Base-by-base conservation (phyloP, 2,888 invertebrate species). In the Synergus gifuensis region DNA sequence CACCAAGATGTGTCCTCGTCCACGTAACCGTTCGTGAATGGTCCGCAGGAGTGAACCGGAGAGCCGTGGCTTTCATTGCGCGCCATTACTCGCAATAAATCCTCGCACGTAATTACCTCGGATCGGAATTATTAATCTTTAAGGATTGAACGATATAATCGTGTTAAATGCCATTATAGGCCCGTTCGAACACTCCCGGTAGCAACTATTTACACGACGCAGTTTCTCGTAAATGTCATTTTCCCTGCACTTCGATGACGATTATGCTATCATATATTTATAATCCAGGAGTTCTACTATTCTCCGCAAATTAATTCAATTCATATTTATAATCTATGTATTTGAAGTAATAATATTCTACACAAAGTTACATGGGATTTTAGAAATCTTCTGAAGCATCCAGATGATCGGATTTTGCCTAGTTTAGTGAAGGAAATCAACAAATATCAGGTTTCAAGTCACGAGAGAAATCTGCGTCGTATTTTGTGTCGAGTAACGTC, bases 1-100 rank as follows among this genome's bases (percentile, higher is more conserved):
- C 88, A 89, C 88, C 88, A 88, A 89, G 89, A 89, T 90, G 88
- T 89, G 90, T 90, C 89, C 88, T 89, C 89, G 89, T 87, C 85
- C 82, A 82, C 88, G 90, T 89, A 89, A 89, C 89, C 85, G 87
- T 83, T 78, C 44, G 18, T 77, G 44, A 62, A 77, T 63, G n/a
- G 66, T n/a, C 18, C 36, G 78, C 46, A 77, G 36, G 62, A 77
- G 67, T 60, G 78, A 82, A 77, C 78, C 54, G 60, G 69, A 58
- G 54, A 77, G 58, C 54, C 22, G 66, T 49, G 46, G 28, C 49
- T 73, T 54, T 88, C 85, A 87, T 89, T 89, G 87, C 83, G 84
- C 85, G 84, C 83, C 84, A 87, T 90, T 88, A 89, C 83, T 86
- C 81, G 87, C 86, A 80, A 90, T 90, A 90, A 90, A 91, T 90